Conservation (phyloP, 2,888 invertebrate species). For the Cacoxenus indagator region DNA sequence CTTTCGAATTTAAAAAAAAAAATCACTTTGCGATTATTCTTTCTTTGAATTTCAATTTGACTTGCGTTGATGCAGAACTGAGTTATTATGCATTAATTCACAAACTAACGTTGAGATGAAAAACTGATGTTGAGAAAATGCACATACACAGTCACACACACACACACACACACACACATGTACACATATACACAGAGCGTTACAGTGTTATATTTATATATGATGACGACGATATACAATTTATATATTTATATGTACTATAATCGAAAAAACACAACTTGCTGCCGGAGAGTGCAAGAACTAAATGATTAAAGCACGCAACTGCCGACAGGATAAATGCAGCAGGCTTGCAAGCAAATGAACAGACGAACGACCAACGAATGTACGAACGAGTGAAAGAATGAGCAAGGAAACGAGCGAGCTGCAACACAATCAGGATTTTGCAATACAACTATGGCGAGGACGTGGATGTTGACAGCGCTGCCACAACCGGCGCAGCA, state of each 20-base stretch:
- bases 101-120: not conserved
- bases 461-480: not conserved
- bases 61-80: not conserved
- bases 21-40: not conserved
- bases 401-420: too few species aligned
- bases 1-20: not conserved
- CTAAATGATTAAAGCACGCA: slow-evolving; percentile 69
- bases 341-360: slow-evolving; percentile 27
- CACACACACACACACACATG: slow-evolving; percentile 22
- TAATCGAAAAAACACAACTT: slow-evolving; percentile 71
- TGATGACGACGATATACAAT: slow-evolving; percentile 43
- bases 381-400: not conserved
- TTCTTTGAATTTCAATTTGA: not conserved
- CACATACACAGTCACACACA: slow-evolving; percentile 26
- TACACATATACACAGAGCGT: slow-evolving; percentile 18
- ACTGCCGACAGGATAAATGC: slow-evolving; percentile 61
- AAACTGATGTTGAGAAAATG: slow-evolving; percentile 10
- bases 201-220: slow-evolving; percentile 27
- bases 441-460: not conserved
- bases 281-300: slow-evolving; percentile 72
- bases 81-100: not conserved
- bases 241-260: slow-evolving; percentile 41
- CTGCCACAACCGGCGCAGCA: slow-evolving; percentile 39
- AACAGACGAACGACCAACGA: not conserved
- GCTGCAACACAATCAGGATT: too few species aligned